Percentiles rank a stretch among this genome's conserved stretches.
phyloP scores from a whole-genome alignment of 2,113 vertebrate species.

The Theristicus caerulescens region DNA sequence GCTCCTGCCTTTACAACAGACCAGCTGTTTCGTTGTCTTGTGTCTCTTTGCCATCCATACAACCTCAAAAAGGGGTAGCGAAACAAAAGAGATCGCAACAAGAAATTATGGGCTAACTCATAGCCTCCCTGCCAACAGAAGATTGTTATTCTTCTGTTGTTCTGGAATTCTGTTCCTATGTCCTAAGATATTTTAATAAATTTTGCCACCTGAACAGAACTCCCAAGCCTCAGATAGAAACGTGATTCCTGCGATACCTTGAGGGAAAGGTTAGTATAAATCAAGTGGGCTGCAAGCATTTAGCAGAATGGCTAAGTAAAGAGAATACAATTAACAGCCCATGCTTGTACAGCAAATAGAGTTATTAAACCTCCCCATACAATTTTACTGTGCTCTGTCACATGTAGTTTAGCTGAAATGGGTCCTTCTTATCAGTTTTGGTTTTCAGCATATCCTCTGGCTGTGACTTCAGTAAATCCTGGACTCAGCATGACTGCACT shows the following conservation, averaged over 20 bases:
- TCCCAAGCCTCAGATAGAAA: background rate
- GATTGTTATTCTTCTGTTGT: background rate
- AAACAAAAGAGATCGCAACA: background rate
- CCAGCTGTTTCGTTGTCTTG: background rate
- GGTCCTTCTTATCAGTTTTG: background rate
- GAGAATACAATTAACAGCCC: background rate
- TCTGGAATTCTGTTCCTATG: background rate
- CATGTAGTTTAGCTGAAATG: background rate
- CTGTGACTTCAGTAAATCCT: background rate
- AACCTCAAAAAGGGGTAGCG: background rate
- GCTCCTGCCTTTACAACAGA: background rate
- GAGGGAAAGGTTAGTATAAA: background rate
- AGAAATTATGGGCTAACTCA: background rate
- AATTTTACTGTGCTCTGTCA: background rate
- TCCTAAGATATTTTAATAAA: background rate
- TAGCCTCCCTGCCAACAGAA: background rate
- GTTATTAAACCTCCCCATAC: background rate
- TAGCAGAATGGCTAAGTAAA: background rate
- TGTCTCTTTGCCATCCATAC: background rate
- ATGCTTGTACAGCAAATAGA: background rate
- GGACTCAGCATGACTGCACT: rapidly evolving
- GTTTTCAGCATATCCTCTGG: background rate
- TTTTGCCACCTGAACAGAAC: background rate
- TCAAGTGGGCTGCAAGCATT: background rate
- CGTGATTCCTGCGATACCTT: background rate